Evolutionary conservation across 2,113 vertebrate species (phyloP).

Genomic region (Eurystomus gularis): DNA sequence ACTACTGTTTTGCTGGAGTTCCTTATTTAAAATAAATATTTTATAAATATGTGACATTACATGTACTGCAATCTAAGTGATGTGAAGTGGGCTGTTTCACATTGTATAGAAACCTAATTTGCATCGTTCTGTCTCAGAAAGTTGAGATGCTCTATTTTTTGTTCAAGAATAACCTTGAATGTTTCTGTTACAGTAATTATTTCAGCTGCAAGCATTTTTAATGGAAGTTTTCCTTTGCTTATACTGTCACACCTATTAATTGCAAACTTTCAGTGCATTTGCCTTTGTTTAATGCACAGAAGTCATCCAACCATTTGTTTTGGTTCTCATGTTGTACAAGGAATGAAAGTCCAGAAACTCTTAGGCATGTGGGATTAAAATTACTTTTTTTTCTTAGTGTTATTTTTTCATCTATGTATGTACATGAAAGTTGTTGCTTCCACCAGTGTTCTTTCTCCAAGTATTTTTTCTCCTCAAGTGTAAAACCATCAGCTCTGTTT

Average conservation of each 20-base stretch:
- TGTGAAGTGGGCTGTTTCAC: not conserved
- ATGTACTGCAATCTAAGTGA: not conserved
- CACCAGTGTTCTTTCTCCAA: not conserved
- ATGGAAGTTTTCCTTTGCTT: not conserved
- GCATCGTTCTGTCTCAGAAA: not conserved
- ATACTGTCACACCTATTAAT: not conserved
- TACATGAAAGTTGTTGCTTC: not conserved
- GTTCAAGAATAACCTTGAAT: not conserved
- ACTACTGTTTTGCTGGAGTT: not conserved
- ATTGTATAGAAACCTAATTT: not conserved
- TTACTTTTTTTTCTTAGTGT: not conserved
- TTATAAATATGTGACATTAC: not conserved
- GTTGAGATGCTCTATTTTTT: not conserved
- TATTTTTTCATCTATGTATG: not conserved
- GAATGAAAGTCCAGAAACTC: not conserved
- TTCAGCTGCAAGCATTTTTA: not conserved
- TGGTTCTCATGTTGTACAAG: not conserved
- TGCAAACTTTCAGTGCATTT: not conserved
- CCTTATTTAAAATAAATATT: not conserved
- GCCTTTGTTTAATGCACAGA: not conserved
- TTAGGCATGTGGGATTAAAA: not conserved
- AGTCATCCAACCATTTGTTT: conserved; percentile 6
- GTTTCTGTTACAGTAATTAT: not conserved
- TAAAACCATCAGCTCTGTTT: not conserved
- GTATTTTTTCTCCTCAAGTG: not conserved